Evolutionary conservation across 2,888 invertebrate genomes (phyloP).

Genomic region (Halictus quadricinctus): DNA sequence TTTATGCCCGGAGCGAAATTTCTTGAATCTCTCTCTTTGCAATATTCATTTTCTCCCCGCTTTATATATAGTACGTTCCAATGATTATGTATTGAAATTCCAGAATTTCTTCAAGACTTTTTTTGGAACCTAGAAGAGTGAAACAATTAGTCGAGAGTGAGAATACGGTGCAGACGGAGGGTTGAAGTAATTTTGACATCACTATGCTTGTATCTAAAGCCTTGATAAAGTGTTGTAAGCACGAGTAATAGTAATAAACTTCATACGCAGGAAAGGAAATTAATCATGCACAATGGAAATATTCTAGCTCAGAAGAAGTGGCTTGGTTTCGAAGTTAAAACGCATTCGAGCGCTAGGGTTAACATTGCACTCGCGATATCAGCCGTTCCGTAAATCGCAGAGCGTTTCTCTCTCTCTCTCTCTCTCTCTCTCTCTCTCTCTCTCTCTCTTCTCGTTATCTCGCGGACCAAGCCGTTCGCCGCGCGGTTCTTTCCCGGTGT

Average conservation of each 20-base stretch:
- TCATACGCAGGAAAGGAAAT: neutral
- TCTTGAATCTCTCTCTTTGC: neutral
- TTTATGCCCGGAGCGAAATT: neutral
- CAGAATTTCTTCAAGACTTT: too few species aligned
- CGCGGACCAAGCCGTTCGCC: neutral
- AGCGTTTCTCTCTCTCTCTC: too few species aligned
- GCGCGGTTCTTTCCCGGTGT: neutral
- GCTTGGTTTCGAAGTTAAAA: neutral
- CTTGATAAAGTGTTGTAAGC: neutral
- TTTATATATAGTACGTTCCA: too few species aligned
- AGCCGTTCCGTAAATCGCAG: neutral
- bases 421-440: neutral
- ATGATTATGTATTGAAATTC: too few species aligned
- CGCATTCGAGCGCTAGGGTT: neutral
- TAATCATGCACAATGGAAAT: neutral
- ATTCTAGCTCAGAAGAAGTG: neutral
- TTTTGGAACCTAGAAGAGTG: too few species aligned
- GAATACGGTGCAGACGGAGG: neutral
- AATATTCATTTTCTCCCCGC: neutral
- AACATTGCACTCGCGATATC: constrained; percentile 13
- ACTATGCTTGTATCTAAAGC: neutral
- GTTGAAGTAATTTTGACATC: neutral
- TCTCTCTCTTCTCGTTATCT: neutral
- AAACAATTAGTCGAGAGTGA: too few species aligned
- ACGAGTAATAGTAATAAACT: neutral